phyloP scores from a whole-genome alignment of 2,797 vertebrate species.

The Myotis findleyi region DNA sequence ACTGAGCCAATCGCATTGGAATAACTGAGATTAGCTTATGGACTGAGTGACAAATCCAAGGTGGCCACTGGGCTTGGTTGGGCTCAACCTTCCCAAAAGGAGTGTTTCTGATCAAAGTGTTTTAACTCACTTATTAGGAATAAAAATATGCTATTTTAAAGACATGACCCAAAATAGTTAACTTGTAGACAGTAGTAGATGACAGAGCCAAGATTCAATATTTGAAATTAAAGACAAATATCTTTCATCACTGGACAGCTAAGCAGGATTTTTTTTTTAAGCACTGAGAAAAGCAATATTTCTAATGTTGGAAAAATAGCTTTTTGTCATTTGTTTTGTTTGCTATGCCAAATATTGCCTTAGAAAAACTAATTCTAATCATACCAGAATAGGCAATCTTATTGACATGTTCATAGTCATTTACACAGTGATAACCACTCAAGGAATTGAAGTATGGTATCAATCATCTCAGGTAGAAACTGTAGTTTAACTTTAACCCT shows the following conservation, averaged over 20 bases:
- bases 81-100: not conserved
- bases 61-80: accelerated
- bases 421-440: not conserved
- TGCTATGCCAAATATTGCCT: not conserved
- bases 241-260: not conserved
- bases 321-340: not conserved
- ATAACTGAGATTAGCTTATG: not conserved
- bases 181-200: not conserved
- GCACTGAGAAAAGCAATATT: not conserved
- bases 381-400: not conserved
- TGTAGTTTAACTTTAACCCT: no score
- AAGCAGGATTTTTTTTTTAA: not conserved
- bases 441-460: not conserved
- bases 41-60: accelerated
- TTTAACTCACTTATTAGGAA: not conserved
- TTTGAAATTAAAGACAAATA: not conserved
- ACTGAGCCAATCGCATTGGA: not conserved
- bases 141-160: not conserved
- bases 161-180: not conserved
- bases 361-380: not conserved
- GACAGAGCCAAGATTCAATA: not conserved
- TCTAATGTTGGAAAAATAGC: not conserved
- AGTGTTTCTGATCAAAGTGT: not conserved
- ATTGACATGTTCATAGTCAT: not conserved
- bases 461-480: no score